Percentiles rank a stretch among this genome's conserved stretches.
phyloP scores from a whole-genome alignment of 2,888 invertebrate genomes.

The Tachystola acroxantha region DNA sequence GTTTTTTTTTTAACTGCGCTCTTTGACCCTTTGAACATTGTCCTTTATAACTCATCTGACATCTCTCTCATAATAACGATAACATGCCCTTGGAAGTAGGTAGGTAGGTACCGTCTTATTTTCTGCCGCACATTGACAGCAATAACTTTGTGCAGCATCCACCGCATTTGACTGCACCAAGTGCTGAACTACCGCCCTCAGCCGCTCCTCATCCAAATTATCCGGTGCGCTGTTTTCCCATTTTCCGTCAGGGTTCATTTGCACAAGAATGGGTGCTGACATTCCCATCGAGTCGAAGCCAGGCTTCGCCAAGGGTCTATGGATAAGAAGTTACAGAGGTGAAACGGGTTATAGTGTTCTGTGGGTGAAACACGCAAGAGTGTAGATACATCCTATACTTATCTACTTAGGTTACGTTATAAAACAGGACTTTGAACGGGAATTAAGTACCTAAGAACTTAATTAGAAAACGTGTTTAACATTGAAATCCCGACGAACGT shows the following conservation, averaged over 20 bases:
- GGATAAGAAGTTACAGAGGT: background rate
- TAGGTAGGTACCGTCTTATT: slow-evolving; percentile 38
- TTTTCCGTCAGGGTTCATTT: slow-evolving; percentile 58
- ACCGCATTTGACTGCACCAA: slow-evolving; percentile 47
- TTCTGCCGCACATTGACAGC: slow-evolving; percentile 50
- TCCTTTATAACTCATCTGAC: too few species aligned
- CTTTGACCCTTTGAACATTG: too few species aligned
- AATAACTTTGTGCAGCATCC: slow-evolving; percentile 57
- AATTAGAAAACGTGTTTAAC: too few species aligned
- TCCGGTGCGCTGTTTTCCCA: slow-evolving; percentile 52
- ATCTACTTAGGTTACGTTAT: too few species aligned
- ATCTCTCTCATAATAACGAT: too few species aligned
- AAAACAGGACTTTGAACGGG: too few species aligned
- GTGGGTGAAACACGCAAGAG: too few species aligned
- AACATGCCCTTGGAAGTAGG: too few species aligned
- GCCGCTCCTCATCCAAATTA: slow-evolving; percentile 44
- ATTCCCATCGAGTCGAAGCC: slow-evolving; percentile 45
- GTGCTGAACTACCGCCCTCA: slow-evolving; percentile 49
- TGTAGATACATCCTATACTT: too few species aligned
- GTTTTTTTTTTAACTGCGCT: too few species aligned
- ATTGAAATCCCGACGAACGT: too few species aligned
- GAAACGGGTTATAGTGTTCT: background rate
- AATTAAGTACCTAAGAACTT: too few species aligned
- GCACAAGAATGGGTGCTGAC: slow-evolving; percentile 45
- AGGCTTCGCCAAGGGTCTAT: slow-evolving; percentile 42